phyloP scores from a whole-genome alignment of 2,113 vertebrate genomes.

The Morone saxatilis region DNA sequence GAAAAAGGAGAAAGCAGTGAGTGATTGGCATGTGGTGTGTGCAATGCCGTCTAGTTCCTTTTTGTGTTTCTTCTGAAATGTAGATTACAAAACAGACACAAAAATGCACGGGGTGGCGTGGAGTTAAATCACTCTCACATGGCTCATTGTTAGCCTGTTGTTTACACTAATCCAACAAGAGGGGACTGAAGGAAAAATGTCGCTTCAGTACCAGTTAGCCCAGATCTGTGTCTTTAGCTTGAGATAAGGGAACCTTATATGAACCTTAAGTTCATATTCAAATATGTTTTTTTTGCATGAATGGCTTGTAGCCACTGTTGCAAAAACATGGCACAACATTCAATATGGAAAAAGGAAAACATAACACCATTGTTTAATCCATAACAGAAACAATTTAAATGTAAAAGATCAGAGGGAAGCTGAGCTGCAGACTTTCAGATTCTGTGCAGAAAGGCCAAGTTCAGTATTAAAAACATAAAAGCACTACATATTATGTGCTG shows the following conservation, averaged over 20 bases:
- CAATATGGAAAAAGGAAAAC: background rate
- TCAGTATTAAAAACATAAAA: too few species aligned
- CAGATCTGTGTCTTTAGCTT: background rate
- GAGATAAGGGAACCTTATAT: too few species aligned
- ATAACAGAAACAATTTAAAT: background rate
- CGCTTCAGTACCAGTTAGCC: background rate
- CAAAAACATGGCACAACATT: background rate
- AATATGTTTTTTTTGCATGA: background rate
- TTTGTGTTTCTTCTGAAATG: slow-evolving; percentile 29
- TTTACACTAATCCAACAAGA: slow-evolving; percentile 21
- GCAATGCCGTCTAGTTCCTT: slow-evolving; percentile 29
- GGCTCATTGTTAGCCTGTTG: slow-evolving; percentile 23
- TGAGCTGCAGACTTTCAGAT: background rate
- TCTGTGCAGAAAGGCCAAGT: background rate
- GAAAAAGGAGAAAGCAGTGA: slow-evolving; percentile 67
- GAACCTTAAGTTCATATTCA: background rate
- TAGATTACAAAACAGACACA: slow-evolving; percentile 51
- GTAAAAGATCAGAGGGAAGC: background rate
- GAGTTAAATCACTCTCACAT: slow-evolving; percentile 54
- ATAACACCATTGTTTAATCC: background rate
- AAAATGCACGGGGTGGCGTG: slow-evolving; percentile 32
- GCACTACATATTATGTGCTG: too few species aligned
- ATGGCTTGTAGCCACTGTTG: background rate
- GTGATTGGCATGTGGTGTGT: slow-evolving; percentile 61
- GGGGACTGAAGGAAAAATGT: background rate